Evolutionary conservation across 2,797 vertebrate genomes (phyloP), one percentile per base, ranked within the genome.

Genomic region (Sebastes taczanowskii): DNA sequence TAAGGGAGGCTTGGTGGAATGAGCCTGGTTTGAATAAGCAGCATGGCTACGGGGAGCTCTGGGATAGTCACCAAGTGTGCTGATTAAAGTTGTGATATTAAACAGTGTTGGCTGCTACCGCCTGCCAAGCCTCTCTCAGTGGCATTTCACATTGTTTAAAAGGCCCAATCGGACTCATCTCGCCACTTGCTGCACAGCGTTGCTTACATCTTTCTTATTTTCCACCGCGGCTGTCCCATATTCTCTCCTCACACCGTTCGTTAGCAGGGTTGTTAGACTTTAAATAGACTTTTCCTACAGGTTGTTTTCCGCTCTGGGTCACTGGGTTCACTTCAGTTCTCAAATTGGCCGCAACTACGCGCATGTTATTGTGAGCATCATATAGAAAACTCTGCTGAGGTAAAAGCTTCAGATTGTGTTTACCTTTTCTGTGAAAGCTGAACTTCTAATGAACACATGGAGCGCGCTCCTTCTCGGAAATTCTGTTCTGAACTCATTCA

Each of bases 51-150:
- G 63, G 86, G 81, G 90, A 90, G 87, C 91, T 92, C 91, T 92
- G 92, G 93, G 90, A 94, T 85, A 89, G 84, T 83, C 92, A 94
- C 90, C 89, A 93, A 93, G 91, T 85, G 86, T 74, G 83, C 93
- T 93, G 94, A 95, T 93, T 93, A 92, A 90, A 93, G 86, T 84
- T 88, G 88, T 92, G 92, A 94, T 95, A 93, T 94, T 93, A 94
- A 95, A 93, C 94, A 93, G 94, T 63, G 89, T 85, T 86, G 80
- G 88, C 85, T 87, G 88, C 89, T 85, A 68, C 88, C 23, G 88
- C 84, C 87, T 95, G 94, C 92, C 92, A 94, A 91, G 72, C 85
- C 87, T 87, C 86, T 80, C 85, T 91, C 92, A 80, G 80, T 91
- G 86, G 90, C 92, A 90, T 91, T 93, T 93, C 80, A 86, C 80